Base-by-base conservation (phyloP, 2,113 vertebrate species). In the Pygoscelis adeliae region DNA sequence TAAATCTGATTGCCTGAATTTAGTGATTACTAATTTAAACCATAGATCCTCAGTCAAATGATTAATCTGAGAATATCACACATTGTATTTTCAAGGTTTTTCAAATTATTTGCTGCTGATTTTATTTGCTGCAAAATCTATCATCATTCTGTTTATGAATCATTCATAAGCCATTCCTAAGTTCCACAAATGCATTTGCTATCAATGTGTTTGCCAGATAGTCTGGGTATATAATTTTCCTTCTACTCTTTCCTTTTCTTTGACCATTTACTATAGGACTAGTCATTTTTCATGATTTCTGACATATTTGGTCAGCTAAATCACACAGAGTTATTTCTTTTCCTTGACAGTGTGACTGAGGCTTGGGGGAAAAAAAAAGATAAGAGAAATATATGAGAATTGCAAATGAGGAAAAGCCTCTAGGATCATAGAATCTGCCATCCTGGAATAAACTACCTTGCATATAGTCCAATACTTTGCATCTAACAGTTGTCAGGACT, bases 261-360 rank as follows among this genome's bases (percentile, higher is more conserved):
- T 93, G 72, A 71, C 63, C 81, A 47, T 69, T 92, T 73, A 47
- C 47, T 87, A 18, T 53, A 71, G 63, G 65, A 84, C 52, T 42
- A 92, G 34, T 56, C 4, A 91, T 92, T 96, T 90, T 84, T 92
- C 80, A 94, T 58, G 25, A 84, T 93, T 89, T 87, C 56, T 92
- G 79, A 89, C 69, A 90, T 71, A 93, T 63, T 67, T 88, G 55
- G 77, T 81, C 1, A 11, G 14, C 19, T 96, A 90, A 95, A 94
- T 95, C 94, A 93, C 40, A 53, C n/a, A 73, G 81, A 95, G 34
- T 90, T 93, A 90, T 93, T 92, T 78, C 76, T 94, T 82, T 38
- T 81, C 56, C 76, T 87, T 87, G 96, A 89, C 88, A 95, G 59
- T 74, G 40, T 89, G 88, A 87, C 90, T 71, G 63, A 89, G n/a